Percentiles rank a stretch among this genome's conserved stretches.
phyloP scores from a whole-genome alignment of 2,797 vertebrate species.

The Tauraco hartlaubi region DNA sequence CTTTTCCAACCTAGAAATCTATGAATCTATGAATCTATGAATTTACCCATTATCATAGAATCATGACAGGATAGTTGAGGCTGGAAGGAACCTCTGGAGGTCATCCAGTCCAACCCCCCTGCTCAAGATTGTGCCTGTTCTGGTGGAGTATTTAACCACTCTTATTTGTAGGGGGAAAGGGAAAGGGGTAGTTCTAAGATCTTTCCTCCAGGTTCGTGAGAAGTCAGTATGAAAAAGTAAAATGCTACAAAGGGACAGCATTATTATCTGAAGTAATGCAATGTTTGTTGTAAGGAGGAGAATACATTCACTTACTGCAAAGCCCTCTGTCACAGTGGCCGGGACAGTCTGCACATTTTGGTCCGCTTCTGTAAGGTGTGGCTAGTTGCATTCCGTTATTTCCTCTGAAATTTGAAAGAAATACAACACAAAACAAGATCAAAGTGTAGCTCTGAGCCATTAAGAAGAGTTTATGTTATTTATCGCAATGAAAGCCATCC shows the following conservation, averaged over 20 bases:
- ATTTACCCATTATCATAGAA: no score
- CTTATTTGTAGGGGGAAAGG: background rate
- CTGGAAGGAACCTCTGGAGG: background rate
- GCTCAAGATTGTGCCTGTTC: background rate
- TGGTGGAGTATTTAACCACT: background rate
- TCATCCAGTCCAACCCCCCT: background rate
- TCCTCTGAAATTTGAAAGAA: conserved; percentile 49
- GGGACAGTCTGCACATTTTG: conserved; percentile 54
- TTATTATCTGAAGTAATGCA: background rate
- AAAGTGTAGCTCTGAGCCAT: background rate
- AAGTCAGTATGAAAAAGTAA: background rate
- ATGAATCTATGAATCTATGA: no score
- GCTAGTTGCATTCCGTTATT: background rate
- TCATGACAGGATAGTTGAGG: background rate
- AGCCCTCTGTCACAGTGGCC: conserved; percentile 60
- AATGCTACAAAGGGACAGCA: background rate
- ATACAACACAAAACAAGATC: background rate
- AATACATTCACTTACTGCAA: conserved; percentile 67
- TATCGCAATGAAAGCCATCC: background rate
- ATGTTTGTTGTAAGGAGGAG: background rate
- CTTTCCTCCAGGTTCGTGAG: background rate
- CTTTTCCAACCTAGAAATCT: no score
- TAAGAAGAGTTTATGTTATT: background rate
- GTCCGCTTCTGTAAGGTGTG: conserved; percentile 41
- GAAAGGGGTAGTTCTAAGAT: background rate